Base-by-base conservation (phyloP, 2,888 invertebrate species). In the Macrostomum cliftonense region DNA sequence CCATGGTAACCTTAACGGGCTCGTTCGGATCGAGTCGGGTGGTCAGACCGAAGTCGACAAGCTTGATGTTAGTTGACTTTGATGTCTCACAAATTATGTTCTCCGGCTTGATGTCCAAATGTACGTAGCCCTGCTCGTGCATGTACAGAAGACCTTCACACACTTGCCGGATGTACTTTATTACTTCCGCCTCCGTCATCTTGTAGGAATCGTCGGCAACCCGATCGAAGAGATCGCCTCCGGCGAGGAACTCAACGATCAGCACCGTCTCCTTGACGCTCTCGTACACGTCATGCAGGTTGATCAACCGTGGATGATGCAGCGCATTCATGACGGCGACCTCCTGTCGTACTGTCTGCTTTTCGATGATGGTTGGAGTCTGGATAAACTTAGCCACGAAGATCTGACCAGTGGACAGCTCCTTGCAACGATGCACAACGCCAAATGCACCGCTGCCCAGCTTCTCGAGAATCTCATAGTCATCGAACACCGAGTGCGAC, bases 41-140 rank as follows among this genome's bases (percentile, higher is more conserved):
- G 0, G 99, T 93, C 53, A 99, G 74, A n/a, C 97, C 97, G 72
- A 99, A 99, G 73, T 99, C 97, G 60, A 99, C 97, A 40, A 99
- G 76, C 76, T 99, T 99, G 12, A 99, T 84, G 63, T 88, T 87
- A 45, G 86, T 89, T 61, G 88, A 86, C 54, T 79, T 82, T 55
- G 85, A 81, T 0, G 91, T 97, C 70, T 91, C 89, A 72, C 95
- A 97, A 91, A 99, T 93, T 54, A 99, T 91, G 70, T 97, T 99
- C 71, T 99, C 97, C 0, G 97, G 97, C 74, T 76, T 77, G 57
- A 76, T 70, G 73, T 80, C 80, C 44, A 99, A 77, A 65, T 99
- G 97, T 50, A 97, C 93, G 62, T 97, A 95, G 73, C 93, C 95
- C 75, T 86, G 85, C 63, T 99, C 97, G 69, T 99, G 97, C 97